phyloP scores from a whole-genome alignment of 2,797 vertebrate genomes.

The Borostomias antarcticus region DNA sequence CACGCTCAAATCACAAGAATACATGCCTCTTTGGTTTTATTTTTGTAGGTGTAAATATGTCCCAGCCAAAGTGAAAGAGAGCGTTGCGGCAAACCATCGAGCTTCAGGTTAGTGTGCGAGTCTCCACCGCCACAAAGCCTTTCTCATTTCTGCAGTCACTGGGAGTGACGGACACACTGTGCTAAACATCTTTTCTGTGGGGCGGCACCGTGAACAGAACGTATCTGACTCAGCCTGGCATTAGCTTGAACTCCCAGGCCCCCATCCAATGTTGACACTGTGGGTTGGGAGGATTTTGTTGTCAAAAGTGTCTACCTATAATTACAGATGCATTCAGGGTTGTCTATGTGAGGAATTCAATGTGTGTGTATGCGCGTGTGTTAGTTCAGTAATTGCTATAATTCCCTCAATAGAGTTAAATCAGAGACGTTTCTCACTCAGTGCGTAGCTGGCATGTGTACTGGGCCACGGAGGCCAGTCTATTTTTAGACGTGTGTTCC shows the following conservation, averaged over 20 bases:
- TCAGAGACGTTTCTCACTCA: conserved; percentile 20
- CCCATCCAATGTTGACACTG: conserved; percentile 41
- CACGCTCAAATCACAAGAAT: conserved; percentile 20
- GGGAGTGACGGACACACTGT: neutral
- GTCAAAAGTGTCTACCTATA: neutral
- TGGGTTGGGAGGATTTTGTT: neutral
- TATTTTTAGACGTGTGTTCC: conserved; percentile 39
- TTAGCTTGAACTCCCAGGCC: conserved; percentile 49
- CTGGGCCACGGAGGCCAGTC: conserved; percentile 12
- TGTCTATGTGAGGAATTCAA: conserved; percentile 27
- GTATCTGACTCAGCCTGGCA: conserved; percentile 35
- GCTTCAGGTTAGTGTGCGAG: conserved; percentile 15
- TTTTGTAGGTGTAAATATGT: conserved; percentile 24
- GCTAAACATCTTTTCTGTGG: too few relatives aligned
- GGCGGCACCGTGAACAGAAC: too few relatives aligned
- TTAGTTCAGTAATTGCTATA: neutral
- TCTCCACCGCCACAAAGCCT: conserved; percentile 12
- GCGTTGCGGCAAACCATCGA: conserved; percentile 11
- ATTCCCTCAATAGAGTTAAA: conserved; percentile 22
- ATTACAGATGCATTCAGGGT: conserved; percentile 10
- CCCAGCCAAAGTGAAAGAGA: conserved; percentile 17
- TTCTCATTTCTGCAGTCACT: conserved; percentile 1
- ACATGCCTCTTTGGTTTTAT: too few relatives aligned
- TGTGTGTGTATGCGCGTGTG: neutral
- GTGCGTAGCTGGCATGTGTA: too few relatives aligned